Percentiles rank a stretch among this genome's conserved stretches.
phyloP scores from a whole-genome alignment of 2,113 vertebrate species.

The Xerus inauris region DNA sequence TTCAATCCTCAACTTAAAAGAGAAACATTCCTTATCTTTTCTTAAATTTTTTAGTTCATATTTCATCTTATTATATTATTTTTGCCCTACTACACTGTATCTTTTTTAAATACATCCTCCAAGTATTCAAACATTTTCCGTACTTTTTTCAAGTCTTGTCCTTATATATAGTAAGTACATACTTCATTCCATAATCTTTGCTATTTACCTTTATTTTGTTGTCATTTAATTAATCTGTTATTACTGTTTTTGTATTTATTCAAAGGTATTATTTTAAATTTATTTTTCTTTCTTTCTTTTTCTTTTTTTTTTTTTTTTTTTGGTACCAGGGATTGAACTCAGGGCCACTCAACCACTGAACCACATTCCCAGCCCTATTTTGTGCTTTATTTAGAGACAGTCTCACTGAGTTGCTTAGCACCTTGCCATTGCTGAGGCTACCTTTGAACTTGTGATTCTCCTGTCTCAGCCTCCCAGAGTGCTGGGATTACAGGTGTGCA shows the following conservation, averaged over 20 bases:
- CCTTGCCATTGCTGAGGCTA: no score
- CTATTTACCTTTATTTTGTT: slow-evolving; percentile 34
- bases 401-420: no score
- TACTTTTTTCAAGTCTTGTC: neutral
- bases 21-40: slow-evolving; percentile 18
- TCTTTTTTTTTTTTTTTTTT: no score
- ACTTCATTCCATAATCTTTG: slow-evolving; percentile 19
- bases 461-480: no score
- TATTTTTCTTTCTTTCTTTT: neutral
- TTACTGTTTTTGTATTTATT: no score
- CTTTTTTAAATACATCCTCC: neutral
- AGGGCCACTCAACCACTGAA: no score
- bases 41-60: neutral
- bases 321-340: no score
- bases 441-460: no score
- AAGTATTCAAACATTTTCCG: neutral
- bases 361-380: no score
- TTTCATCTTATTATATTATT: slow-evolving; percentile 17
- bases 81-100: neutral
- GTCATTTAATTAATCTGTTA: slow-evolving; percentile 37
- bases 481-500: no score
- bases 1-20: slow-evolving; percentile 24
- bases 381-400: no score
- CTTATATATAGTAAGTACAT: neutral
- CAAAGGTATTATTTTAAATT: neutral